Conservation (phyloP, 2,888 invertebrate genomes). For the Caradrina clavipalpis region DNA sequence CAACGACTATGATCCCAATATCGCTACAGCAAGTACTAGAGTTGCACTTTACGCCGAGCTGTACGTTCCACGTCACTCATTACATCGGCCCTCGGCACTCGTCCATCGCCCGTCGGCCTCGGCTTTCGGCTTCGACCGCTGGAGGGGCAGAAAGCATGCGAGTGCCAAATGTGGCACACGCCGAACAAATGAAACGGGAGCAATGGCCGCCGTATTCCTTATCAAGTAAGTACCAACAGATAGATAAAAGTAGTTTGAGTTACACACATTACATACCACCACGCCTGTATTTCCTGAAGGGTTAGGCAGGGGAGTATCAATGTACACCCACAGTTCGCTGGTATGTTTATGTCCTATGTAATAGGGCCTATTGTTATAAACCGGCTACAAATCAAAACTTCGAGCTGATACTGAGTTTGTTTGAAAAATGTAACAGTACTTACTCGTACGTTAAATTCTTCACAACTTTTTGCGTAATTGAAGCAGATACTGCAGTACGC, state of each 20-base stretch:
- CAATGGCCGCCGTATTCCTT: conserved; percentile 61
- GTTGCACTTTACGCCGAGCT: conserved; percentile 19
- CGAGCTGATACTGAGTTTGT: too few species aligned
- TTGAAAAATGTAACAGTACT: too few species aligned
- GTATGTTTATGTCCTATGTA: too few species aligned
- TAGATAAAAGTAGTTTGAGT: too few species aligned
- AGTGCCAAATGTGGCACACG: conserved; percentile 65
- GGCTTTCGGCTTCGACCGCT: conserved; percentile 35
- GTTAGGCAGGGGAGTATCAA: too few species aligned
- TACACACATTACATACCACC: too few species aligned
- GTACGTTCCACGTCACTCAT: conserved; percentile 33
- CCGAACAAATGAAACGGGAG: conserved; percentile 71
- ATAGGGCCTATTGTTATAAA: too few species aligned
- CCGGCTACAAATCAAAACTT: too few species aligned
- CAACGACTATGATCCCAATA: neutral
- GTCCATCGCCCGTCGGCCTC: conserved; percentile 32
- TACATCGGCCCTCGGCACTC: conserved; percentile 40
- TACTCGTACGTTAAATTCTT: neutral
- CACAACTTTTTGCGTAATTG: neutral
- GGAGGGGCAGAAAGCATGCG: conserved; percentile 66
- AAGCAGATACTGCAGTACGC: too few species aligned
- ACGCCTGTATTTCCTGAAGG: too few species aligned
- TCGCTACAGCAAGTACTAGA: neutral
- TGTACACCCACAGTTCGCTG: too few species aligned
- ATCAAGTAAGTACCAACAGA: neutral